Base-by-base conservation (phyloP, 2,888 invertebrate species). In the Hypomecis atomaria region DNA sequence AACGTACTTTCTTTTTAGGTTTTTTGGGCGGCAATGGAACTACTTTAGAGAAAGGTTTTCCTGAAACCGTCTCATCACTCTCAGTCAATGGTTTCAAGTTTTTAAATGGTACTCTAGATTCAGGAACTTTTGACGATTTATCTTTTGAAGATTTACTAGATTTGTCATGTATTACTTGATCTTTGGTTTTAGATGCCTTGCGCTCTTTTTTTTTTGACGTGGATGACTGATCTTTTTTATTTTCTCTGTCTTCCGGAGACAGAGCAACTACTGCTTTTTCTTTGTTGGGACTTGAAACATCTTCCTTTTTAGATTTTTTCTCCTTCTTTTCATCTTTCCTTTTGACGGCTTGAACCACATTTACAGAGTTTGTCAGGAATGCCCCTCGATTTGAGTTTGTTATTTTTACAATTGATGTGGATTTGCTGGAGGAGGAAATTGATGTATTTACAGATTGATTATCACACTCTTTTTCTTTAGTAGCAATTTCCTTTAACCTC, bases 381-480 rank as follows among this genome's bases (percentile, higher is more conserved):
- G 94, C 94, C 0, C 94, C 94, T 38, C 95, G 89, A 71, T 94
- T 94, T 38, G 88, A 87, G 33, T 83, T 72, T 0, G 94, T 93
- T 6, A 94, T 71, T 81, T 94, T 95, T 0, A 92, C 88, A 78
- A 81, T 84, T 50, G 75, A 71, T 48, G 79, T 71, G 62, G 71
- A 58, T 78, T 85, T 85, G 65, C 63, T 82, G 6, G 11, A 44
- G 5, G 73, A 52, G 64, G 75, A 80, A 38, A 77, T 77, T 66
- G 69, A 59, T 58, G 61, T 59, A 59, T 70, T 73, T 66, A 76
- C 7, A 38, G 66, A 47, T 66, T 73, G 62, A 62, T 66, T 45
- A 65, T 83, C 78, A 65, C 5, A 42, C 44, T 83, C 80, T 42
- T 78, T 83, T 63, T 79, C 78, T 74, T 87, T 90, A 34, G 74